These are phyloP conservation scores for Rhinopomastus cyanomelas DNA, from an alignment of 2,113 vertebrate species.

Conservation along the genomic window DNA sequence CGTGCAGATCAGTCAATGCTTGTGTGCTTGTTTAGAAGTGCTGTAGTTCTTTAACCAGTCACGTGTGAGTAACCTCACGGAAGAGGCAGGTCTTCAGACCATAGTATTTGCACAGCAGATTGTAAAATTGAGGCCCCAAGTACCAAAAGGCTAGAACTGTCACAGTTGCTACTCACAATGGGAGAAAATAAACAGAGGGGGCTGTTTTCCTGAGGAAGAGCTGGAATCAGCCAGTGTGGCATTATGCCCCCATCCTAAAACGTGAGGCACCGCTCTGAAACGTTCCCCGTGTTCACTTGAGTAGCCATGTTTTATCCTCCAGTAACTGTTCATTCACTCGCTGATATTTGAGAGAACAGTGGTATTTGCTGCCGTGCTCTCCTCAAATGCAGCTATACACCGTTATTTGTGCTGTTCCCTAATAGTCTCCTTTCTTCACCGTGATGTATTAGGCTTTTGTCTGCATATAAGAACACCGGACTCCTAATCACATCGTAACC, in stretches of 20 bases:
- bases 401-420: conserved; percentile 18
- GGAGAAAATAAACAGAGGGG: conserved; percentile 20
- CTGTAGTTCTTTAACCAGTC: conserved; percentile 45
- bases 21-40: conserved; percentile 35
- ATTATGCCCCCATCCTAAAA: background rate
- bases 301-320: background rate
- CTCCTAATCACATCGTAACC: conserved; percentile 6
- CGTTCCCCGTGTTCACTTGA: background rate
- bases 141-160: conserved; percentile 4
- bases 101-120: background rate
- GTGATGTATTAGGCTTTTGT: background rate
- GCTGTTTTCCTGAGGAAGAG: background rate
- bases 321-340: background rate
- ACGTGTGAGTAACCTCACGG: conserved; percentile 18
- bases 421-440: conserved; percentile 15
- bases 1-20: conserved; percentile 14
- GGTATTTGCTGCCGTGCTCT: background rate
- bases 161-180: conserved; percentile 17
- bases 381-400: background rate
- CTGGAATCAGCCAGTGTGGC: background rate
- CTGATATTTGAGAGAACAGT: background rate
- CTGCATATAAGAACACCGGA: conserved; percentile 2
- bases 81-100: background rate
- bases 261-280: background rate
- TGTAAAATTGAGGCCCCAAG: background rate